Evolutionary conservation across 1,140 invertebrate species (phyloP).

Genomic region (Papilio polyxenes): DNA sequence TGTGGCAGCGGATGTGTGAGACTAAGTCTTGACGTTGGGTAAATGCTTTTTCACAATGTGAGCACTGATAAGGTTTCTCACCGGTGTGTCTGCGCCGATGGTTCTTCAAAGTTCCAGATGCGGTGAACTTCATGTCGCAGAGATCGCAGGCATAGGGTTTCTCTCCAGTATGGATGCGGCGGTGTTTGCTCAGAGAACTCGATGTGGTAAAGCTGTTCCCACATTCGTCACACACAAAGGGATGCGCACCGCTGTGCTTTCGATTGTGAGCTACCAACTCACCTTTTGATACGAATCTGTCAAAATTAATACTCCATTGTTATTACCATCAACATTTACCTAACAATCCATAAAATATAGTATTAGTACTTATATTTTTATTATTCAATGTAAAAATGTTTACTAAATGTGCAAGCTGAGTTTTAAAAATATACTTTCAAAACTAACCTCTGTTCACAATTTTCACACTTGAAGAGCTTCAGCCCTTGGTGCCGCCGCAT

Average conservation of each 20-base stretch:
- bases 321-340: too few relatives aligned
- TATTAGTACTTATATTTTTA: not conserved
- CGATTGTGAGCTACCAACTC: slow-evolving; percentile 82
- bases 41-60: slow-evolving; percentile 77
- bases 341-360: too few relatives aligned
- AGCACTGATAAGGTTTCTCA: slow-evolving; percentile 83
- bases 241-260: slow-evolving; percentile 85
- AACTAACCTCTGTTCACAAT: slow-evolving; percentile 73
- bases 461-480: slow-evolving; percentile 80
- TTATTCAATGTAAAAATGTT: not conserved
- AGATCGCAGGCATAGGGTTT: slow-evolving; percentile 91
- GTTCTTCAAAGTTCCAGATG: slow-evolving; percentile 83
- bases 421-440: not conserved
- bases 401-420: not conserved
- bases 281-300: slow-evolving; percentile 78
- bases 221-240: slow-evolving; percentile 88
- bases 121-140: slow-evolving; percentile 90
- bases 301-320: slow-evolving; percentile 36
- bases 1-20: slow-evolving; percentile 89
- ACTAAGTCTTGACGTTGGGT: slow-evolving; percentile 81
- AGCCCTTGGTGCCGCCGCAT: slow-evolving; percentile 79
- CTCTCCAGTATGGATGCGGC: slow-evolving; percentile 88
- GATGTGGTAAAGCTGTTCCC: slow-evolving; percentile 88
- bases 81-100: slow-evolving; percentile 87
- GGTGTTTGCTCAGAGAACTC: slow-evolving; percentile 86